These are phyloP conservation scores for Acrocephalus scirpaceus DNA, from an alignment of 2,797 vertebrate genomes.

Conservation along the genomic window DNA sequence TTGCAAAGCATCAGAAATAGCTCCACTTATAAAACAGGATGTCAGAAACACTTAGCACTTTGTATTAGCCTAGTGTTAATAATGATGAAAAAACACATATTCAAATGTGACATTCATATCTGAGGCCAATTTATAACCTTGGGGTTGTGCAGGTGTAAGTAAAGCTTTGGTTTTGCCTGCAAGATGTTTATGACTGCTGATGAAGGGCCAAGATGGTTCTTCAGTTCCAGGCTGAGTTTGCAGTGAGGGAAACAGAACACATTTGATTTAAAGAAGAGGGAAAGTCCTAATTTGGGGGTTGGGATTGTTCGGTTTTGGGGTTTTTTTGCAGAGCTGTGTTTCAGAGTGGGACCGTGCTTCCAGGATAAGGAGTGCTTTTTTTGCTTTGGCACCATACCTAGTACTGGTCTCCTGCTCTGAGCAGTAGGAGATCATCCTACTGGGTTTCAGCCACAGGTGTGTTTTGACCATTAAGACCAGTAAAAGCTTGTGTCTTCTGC, in stretches of 20 bases:
- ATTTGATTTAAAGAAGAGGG: background rate
- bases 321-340: background rate
- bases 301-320: background rate
- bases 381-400: background rate
- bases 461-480: background rate
- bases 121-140: background rate
- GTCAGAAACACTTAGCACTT: background rate
- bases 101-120: background rate
- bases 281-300: background rate
- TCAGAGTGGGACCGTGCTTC: background rate
- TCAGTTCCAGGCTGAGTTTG: background rate
- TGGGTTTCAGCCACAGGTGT: background rate
- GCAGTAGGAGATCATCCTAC: background rate
- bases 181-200: background rate
- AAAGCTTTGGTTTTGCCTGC: background rate
- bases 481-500: background rate
- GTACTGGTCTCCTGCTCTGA: background rate
- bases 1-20: background rate
- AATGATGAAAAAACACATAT: background rate
- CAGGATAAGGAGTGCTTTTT: background rate
- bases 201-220: background rate
- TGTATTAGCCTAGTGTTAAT: background rate
- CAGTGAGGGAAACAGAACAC: background rate
- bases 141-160: accelerated
- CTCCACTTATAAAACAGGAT: background rate